A percentile compares a stretch with the other conserved stretches of the same genome.
phyloP scores from a whole-genome alignment of 37 sponge, comb jelly and placozoan species.

The Aphrocallistes beatrix region DNA sequence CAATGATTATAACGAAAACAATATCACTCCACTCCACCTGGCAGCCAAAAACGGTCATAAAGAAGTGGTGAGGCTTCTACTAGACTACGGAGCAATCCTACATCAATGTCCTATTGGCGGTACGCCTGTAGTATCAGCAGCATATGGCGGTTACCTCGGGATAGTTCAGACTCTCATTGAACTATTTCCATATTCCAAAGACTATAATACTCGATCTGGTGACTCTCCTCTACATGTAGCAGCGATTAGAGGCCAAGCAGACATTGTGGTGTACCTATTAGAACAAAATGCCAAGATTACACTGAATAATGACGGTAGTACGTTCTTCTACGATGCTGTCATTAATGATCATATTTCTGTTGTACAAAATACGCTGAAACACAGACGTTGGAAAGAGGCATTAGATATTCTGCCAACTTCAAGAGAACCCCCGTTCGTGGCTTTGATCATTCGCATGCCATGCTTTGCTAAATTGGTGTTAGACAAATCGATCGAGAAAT shows the following conservation, averaged over 20 bases:
- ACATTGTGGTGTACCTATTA: conserved; percentile 32
- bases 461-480: conserved; percentile 56
- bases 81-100: conserved; percentile 66
- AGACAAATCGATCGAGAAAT: conserved; percentile 35
- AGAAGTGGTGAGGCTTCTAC: conserved; percentile 45
- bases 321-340: conserved; percentile 62
- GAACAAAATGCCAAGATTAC: conserved; percentile 37
- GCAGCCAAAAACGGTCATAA: conserved; percentile 41
- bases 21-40: conserved; percentile 65
- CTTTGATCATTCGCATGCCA: conserved; percentile 52
- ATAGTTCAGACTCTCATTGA: conserved; percentile 30
- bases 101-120: conserved; percentile 42
- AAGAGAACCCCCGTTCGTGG: conserved; percentile 36
- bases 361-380: conserved; percentile 28
- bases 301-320: conserved; percentile 35
- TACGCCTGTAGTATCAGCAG: conserved; percentile 56
- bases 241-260: conserved; percentile 36
- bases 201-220: conserved; percentile 40
- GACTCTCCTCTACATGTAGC: conserved; percentile 64
- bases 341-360: conserved; percentile 20
- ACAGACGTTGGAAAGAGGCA: conserved; percentile 50
- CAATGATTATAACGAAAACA: conserved; percentile 46
- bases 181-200: conserved; percentile 46
- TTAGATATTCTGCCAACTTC: conserved; percentile 32
- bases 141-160: conserved; percentile 24